Percentiles rank a stretch among this genome's conserved stretches.
These are phyloP conservation scores for Euzetes globulus DNA, from an alignment of 2,888 invertebrate genomes.

Conservation along the genomic window DNA sequence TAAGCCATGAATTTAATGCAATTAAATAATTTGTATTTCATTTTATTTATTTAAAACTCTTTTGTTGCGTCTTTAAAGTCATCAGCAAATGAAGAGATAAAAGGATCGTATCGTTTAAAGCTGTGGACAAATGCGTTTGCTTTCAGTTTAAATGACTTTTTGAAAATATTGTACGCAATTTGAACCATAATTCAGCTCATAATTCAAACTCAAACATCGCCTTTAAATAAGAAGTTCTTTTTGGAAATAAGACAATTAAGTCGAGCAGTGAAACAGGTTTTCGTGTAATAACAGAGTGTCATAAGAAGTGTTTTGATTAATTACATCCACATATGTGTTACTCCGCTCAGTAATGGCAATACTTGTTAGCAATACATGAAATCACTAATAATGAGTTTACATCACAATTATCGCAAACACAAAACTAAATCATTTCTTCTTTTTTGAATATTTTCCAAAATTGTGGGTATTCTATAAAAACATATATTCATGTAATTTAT, in stretches of 20 bases:
- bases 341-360: not conserved
- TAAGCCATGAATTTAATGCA: not conserved
- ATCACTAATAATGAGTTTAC: constrained; percentile 20
- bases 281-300: constrained; percentile 17
- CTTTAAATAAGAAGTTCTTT: not conserved
- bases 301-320: constrained; percentile 20
- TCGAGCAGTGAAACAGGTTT: constrained; percentile 25
- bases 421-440: constrained; percentile 1
- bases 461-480: constrained; percentile 14
- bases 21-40: not conserved
- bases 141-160: not conserved
- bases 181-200: not conserved
- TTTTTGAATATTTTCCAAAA: constrained; percentile 13
- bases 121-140: not conserved
- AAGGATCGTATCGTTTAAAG: not conserved
- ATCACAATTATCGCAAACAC: constrained; percentile 20
- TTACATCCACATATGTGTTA: constrained; percentile 3
- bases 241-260: constrained; percentile 17
- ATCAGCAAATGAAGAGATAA: not conserved
- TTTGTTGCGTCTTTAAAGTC: not conserved
- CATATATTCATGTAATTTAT: constrained; percentile 4
- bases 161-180: not conserved
- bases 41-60: too few species aligned
- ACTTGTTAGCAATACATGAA: constrained; percentile 17
- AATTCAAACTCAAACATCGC: not conserved